A percentile compares a stretch with the other conserved stretches of the same genome.
These are phyloP conservation scores for Plebejus anna DNA, from an alignment of 2,888 invertebrate species.

Conservation along the genomic window DNA sequence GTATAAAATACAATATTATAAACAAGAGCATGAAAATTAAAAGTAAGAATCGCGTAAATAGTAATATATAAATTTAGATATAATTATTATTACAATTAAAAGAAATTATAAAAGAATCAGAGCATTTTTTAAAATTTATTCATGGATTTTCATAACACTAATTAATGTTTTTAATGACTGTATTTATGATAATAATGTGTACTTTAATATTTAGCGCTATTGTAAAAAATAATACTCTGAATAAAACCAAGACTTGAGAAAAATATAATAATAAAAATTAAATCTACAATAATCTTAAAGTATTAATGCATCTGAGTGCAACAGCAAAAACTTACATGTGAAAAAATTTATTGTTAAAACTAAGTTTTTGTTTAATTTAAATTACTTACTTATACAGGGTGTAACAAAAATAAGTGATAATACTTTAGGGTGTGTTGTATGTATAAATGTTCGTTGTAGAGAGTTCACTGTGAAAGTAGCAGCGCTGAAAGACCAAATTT, in stretches of 20 bases:
- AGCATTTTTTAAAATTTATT: neutral
- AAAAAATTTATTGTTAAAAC: neutral
- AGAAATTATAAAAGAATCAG: neutral
- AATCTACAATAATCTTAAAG: neutral
- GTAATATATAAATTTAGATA: neutral
- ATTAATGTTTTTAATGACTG: neutral
- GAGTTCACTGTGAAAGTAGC: too few species aligned
- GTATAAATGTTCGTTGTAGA: too few species aligned
- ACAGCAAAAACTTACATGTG: neutral
- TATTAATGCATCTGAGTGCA: neutral
- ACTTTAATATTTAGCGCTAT: neutral
- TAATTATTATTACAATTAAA: too few species aligned
- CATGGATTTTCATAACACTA: neutral
- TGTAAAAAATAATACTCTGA: neutral
- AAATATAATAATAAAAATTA: neutral
- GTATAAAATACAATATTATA: too few species aligned
- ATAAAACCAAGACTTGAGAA: neutral
- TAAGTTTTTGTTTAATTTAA: neutral
- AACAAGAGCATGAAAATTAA: too few species aligned
- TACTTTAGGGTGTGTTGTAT: too few species aligned
- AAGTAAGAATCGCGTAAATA: too few species aligned
- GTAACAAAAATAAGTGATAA: too few species aligned
- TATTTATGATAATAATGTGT: neutral
- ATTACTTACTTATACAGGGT: neutral
- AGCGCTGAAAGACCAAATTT: too few species aligned